Conservation (phyloP, 2,113 vertebrate genomes). For the Thunnus thynnus region DNA sequence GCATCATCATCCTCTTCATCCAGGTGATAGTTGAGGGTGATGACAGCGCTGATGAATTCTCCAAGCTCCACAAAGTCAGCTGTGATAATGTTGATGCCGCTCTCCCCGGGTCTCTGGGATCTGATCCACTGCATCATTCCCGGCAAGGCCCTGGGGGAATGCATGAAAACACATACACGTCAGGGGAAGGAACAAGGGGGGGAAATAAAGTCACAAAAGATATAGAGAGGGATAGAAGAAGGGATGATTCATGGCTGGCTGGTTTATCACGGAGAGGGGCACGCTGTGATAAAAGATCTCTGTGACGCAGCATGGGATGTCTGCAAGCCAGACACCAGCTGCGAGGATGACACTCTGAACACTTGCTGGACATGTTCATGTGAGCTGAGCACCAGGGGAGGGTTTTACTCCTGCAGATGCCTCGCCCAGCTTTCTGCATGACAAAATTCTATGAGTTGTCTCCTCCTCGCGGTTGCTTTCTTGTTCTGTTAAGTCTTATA, state of each 20-base stretch:
- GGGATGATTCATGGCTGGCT: conserved; percentile 36
- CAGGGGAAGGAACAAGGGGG: background rate
- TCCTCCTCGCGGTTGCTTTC: background rate
- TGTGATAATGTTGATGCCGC: conserved; percentile 96
- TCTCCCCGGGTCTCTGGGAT: conserved; percentile 94
- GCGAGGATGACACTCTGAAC: conserved; percentile 59
- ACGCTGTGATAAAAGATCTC: conserved; percentile 49
- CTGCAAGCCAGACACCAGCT: conserved; percentile 60
- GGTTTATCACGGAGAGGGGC: conserved; percentile 34
- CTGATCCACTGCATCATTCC: conserved; percentile 98
- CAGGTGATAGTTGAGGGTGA: conserved; percentile 96
- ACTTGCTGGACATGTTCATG: conserved; percentile 48
- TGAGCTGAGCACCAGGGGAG: conserved; percentile 37
- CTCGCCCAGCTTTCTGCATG: conserved; percentile 22
- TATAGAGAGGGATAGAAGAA: conserved; percentile 7
- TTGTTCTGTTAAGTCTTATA: background rate
- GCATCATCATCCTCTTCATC: conserved; percentile 92
- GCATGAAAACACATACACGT: background rate
- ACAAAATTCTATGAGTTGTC: background rate
- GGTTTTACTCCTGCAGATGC: conserved; percentile 24
- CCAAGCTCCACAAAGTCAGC: conserved; percentile 99
- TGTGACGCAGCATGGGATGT: conserved; percentile 52
- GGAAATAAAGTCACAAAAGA: conserved; percentile 13
- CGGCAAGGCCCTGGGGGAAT: conserved; percentile 90
- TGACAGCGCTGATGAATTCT: conserved; percentile 97